Base-by-base conservation (phyloP, 1,140 invertebrate genomes). In the Littorina saxatilis region DNA sequence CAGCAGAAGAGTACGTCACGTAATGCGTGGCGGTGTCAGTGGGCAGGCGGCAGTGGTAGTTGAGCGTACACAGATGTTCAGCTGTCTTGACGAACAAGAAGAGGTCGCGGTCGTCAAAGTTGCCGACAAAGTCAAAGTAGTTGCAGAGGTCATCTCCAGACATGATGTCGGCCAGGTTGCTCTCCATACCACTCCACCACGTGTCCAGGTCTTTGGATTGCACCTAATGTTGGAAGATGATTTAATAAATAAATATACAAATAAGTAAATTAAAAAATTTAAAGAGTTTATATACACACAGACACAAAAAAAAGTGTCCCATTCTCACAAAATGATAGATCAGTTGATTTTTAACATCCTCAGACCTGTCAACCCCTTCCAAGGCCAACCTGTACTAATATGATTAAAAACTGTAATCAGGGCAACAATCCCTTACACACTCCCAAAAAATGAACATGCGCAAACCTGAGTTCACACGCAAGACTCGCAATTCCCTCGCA, bases 181-280 rank as follows among this genome's bases (percentile, higher is more conserved):
- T 85, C 75, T 90, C 88, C 84, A 90, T 88, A 1, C 87, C 88
- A 83, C 88, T 87, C 88, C 88, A 90, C 88, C 88, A 90, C 2
- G 78, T 86, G 76, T 90, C 88, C 1, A 90, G 81, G 52, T 88
- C 81, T 84, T 90, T 90, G 20, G 87, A 84, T 29, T 86, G 83
- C 1, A 86, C 79, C 35, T 70, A 43, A 39, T 20, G 39, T 13
- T 40, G 13, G n/a, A 23, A 40, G 23, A 40, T 0, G 37, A 32
- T 70, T 9, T 1, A 11, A 7, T 37, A 15, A 23, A 20, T 32
- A n/a, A n/a, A n/a, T n/a, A n/a, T n/a, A n/a, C n/a, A n/a, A n/a
- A n/a, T n/a, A n/a, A n/a, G n/a, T n/a, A 37, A 70, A 17, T 55
- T 77, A 15, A 79, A 52, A 39, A 66, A 52, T 40, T 79, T 27